These are phyloP conservation scores for Pogonus chalceus DNA, from an alignment of 1,140 invertebrate genomes.

Conservation along the genomic window DNA sequence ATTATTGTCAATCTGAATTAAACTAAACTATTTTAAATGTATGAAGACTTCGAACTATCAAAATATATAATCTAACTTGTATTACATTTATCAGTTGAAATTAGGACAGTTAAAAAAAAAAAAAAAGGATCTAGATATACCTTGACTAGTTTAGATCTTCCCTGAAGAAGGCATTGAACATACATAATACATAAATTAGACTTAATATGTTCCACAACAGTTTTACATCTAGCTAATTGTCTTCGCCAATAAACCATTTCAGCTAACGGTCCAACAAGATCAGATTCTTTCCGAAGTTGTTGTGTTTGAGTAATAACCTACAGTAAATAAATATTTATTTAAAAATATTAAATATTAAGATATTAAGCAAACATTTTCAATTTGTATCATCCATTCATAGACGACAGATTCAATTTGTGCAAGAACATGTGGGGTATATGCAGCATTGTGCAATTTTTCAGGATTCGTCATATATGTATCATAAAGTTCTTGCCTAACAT, in stretches of 20 bases:
- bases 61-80: no score
- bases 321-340: conserved; percentile 16
- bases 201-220: conserved; percentile 67
- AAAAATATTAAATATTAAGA: conserved; percentile 10
- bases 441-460: conserved; percentile 34
- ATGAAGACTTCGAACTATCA: no score
- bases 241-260: conserved; percentile 76
- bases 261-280: conserved; percentile 66
- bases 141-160: conserved; percentile 57
- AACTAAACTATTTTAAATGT: no score
- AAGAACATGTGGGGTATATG: conserved; percentile 40
- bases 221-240: conserved; percentile 65
- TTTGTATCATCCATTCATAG: conserved; percentile 50
- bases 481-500: conserved; percentile 42
- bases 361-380: conserved; percentile 45
- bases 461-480: conserved; percentile 38
- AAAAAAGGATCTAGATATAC: no score
- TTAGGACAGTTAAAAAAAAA: no score
- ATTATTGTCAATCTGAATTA: no score
- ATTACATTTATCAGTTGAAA: no score
- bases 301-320: conserved; percentile 48
- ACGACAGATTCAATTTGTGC: conserved; percentile 45
- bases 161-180: conserved; percentile 53
- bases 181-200: conserved; percentile 50
- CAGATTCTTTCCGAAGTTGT: conserved; percentile 67